These are phyloP conservation scores for Eurystomus glaucurus DNA, from an alignment of 2,797 vertebrate species.

Conservation along the genomic window DNA sequence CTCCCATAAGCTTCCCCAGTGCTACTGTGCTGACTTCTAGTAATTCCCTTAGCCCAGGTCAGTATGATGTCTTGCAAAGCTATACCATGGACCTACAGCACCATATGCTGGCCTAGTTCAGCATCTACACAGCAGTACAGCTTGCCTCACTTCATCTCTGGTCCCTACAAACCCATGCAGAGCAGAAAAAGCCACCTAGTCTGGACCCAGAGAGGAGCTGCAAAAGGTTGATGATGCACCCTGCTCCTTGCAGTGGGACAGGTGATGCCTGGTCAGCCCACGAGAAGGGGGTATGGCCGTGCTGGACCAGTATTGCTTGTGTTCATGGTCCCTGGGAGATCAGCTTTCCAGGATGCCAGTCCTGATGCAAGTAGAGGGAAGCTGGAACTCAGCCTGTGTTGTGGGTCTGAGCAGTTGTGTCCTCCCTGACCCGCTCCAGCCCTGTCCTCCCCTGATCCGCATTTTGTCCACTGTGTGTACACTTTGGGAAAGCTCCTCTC, in stretches of 20 bases:
- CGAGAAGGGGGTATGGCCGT: fast-evolving
- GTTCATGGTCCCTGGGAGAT: fast-evolving
- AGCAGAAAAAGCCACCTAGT: not conserved
- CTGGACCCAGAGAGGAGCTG: not conserved
- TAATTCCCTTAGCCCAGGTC: not conserved
- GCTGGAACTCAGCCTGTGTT: not conserved
- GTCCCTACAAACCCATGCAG: not conserved
- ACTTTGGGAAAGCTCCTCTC: not conserved
- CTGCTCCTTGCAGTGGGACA: not conserved
- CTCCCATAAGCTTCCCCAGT: not conserved
- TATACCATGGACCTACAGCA: conserved; percentile 69
- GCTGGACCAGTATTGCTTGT: fast-evolving
- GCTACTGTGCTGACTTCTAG: not conserved
- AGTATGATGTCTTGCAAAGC: not conserved
- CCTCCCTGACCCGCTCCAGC: not conserved
- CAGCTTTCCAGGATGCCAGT: fast-evolving
- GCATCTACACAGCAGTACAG: conserved; percentile 37
- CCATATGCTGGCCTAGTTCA: conserved; percentile 66
- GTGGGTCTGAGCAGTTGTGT: fast-evolving
- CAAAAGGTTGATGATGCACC: fast-evolving
- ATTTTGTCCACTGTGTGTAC: fast-evolving
- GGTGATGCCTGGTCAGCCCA: fast-evolving
- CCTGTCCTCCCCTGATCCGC: fast-evolving
- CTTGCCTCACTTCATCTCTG: not conserved
- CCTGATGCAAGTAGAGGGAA: not conserved